A percentile compares a stretch with the other conserved stretches of the same genome.
Evolutionary conservation across 1,140 invertebrate genomes (phyloP).

Genomic region (Caenorhabditis tropicalis): DNA sequence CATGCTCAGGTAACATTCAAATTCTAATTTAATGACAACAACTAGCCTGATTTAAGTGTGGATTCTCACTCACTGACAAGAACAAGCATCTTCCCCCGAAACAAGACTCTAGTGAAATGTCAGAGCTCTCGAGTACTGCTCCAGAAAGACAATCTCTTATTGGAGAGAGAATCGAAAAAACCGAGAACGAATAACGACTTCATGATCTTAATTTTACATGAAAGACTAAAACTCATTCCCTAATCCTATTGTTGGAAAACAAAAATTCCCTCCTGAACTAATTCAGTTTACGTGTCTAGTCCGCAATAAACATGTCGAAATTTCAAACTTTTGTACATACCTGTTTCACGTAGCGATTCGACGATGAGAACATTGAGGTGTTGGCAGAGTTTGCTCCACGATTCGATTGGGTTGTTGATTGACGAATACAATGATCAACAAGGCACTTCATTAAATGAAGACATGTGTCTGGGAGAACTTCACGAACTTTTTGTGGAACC

Average conservation of each 20-base stretch:
- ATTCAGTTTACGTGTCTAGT: too few relatives aligned
- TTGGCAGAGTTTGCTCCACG: not conserved
- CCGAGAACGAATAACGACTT: too few relatives aligned
- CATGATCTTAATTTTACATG: too few relatives aligned
- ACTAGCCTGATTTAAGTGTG: not conserved
- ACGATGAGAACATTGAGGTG: not conserved
- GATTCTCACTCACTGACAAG: not conserved
- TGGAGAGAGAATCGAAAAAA: not conserved
- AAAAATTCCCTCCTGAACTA: too few relatives aligned
- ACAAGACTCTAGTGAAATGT: not conserved
- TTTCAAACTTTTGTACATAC: too few relatives aligned
- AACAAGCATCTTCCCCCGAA: not conserved
- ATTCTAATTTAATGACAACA: too few relatives aligned
- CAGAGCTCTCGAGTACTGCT: not conserved
- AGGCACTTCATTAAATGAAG: constrained; percentile 46
- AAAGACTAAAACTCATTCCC: too few relatives aligned
- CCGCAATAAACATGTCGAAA: too few relatives aligned
- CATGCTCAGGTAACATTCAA: constrained; percentile 53
- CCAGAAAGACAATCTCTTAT: constrained; percentile 1
- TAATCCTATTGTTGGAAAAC: too few relatives aligned
- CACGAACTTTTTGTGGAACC: constrained; percentile 51
- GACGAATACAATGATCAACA: constrained; percentile 37
- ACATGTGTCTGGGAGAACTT: constrained; percentile 50
- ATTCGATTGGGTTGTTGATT: constrained; percentile 15
- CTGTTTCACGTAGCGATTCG: not conserved